phyloP scores from a whole-genome alignment of 1,140 invertebrate species.

The Rhyacophila brunnea region DNA sequence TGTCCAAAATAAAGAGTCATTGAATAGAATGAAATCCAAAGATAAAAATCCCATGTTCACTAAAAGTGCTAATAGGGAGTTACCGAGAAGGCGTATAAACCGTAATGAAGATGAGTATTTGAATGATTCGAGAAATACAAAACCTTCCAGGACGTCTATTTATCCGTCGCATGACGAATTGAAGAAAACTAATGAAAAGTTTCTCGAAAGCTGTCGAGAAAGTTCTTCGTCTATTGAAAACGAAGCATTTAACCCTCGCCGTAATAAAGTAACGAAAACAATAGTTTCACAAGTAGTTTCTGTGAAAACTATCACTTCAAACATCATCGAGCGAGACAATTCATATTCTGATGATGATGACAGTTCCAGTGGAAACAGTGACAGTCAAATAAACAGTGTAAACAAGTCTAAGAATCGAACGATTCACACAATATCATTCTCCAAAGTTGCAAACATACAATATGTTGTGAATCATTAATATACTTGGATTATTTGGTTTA shows the following conservation, averaged over 20 bases:
- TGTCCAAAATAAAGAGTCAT: not conserved
- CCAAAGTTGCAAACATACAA: too few relatives aligned
- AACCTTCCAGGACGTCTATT: too few relatives aligned
- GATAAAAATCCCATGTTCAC: not conserved
- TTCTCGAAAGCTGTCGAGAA: conserved; percentile 4
- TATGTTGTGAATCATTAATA: too few relatives aligned
- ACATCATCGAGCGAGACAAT: not conserved
- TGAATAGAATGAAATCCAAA: not conserved
- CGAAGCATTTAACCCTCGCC: not conserved
- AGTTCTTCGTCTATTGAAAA: conserved; percentile 20
- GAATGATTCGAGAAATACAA: too few relatives aligned
- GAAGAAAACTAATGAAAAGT: conserved; percentile 5
- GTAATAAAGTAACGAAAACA: not conserved
- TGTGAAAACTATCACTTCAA: not conserved
- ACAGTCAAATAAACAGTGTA: not conserved
- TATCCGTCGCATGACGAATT: conserved; percentile 8
- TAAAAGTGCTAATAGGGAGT: not conserved
- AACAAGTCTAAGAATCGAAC: not conserved
- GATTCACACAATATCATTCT: not conserved
- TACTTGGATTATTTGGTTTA: too few relatives aligned
- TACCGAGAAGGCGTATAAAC: not conserved
- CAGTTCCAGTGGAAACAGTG: not conserved
- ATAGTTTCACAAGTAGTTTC: not conserved
- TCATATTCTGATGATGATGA: conserved; percentile 2
- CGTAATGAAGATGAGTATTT: not conserved